Percentiles rank a stretch among this genome's conserved stretches.
phyloP scores from a whole-genome alignment of 2,113 vertebrate species.

The Leptobrachium ailaonicum region DNA sequence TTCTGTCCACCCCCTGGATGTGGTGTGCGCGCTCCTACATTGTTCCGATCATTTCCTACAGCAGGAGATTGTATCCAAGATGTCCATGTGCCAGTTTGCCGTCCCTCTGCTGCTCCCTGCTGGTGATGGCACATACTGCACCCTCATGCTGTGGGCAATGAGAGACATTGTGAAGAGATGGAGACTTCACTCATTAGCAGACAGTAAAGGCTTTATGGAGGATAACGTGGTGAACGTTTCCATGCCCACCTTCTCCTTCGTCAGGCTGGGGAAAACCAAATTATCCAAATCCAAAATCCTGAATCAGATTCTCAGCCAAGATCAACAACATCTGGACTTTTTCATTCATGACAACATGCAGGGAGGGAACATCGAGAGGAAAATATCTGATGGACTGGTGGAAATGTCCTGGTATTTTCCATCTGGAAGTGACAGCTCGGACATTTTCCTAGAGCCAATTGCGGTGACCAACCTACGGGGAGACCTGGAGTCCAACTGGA shows the following conservation, averaged over 20 bases:
- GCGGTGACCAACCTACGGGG: constrained; percentile 61
- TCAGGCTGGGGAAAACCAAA: constrained; percentile 67
- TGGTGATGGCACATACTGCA: constrained; percentile 57
- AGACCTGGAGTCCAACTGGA: constrained; percentile 59
- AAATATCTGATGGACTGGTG: constrained; percentile 72
- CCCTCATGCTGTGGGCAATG: constrained; percentile 69
- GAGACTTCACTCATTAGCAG: constrained; percentile 39
- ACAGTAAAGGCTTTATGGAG: constrained; percentile 25
- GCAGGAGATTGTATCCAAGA: constrained; percentile 65
- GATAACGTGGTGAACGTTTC: constrained; percentile 57
- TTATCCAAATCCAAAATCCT: constrained; percentile 75
- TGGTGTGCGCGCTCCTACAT: constrained; percentile 69
- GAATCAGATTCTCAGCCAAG: constrained; percentile 68
- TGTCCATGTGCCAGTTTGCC: constrained; percentile 75
- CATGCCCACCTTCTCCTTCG: constrained; percentile 74
- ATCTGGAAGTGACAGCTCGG: constrained; percentile 53
- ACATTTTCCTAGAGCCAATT: constrained; percentile 54
- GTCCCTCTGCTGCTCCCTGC: constrained; percentile 76
- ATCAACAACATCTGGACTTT: constrained; percentile 59
- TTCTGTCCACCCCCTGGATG: constrained; percentile 68
- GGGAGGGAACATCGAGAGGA: constrained; percentile 58
- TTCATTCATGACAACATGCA: constrained; percentile 70
- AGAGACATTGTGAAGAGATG: constrained; percentile 60
- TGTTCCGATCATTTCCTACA: constrained; percentile 71
- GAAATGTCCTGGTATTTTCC: constrained; percentile 75